Base-by-base conservation (phyloP, 2,113 vertebrate species). In the Neolamprologus brichardi region DNA sequence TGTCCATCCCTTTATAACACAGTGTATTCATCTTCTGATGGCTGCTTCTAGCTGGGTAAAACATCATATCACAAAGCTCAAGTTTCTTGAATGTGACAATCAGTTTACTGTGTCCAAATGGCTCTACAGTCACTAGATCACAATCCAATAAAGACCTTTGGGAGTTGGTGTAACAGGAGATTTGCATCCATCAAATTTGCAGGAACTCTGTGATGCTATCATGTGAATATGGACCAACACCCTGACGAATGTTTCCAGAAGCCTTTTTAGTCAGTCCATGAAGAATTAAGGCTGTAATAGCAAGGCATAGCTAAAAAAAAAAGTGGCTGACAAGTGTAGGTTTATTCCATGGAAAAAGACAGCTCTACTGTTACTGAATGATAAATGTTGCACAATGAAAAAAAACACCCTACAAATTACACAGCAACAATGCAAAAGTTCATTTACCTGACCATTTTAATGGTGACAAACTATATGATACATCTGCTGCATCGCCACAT, bases 381-480 rank as follows among this genome's bases (percentile, higher is more conserved):
- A 83, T 83, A 83, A 87, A 84, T 84, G 70, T 52, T 84, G 39
- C 3, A 2, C 34, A 32, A 11, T 53, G 32, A 37, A 37, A 62
- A 79, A 79, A 15, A 64, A 49, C 11, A 60, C 70, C 72, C 20
- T 53, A 83, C n/a, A 86, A 84, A 84, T 85, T 11, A 23, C 23
- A 75, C 75, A 14, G 41, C 11, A 78, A 20, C 11, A 52, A 44
- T 18, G 14, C 7, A 7, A 85, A 46, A 84, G 37, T 72, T 83
- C 83, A 25, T 46, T 49, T 89, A 86, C 17, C 53, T 77, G 81
- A 84, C 70, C 56, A 20, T 37, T 32, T 79, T 64, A 88, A 85
- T 87, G 70, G 70, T 84, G 85, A 89, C 78, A 89, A 84, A 85
- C 70, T 44, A 56, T 67, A 52, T 64, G 80, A 60, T 75, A 15